Conservation (phyloP, 2,797 vertebrate species). For the Sebastes nivosus region DNA sequence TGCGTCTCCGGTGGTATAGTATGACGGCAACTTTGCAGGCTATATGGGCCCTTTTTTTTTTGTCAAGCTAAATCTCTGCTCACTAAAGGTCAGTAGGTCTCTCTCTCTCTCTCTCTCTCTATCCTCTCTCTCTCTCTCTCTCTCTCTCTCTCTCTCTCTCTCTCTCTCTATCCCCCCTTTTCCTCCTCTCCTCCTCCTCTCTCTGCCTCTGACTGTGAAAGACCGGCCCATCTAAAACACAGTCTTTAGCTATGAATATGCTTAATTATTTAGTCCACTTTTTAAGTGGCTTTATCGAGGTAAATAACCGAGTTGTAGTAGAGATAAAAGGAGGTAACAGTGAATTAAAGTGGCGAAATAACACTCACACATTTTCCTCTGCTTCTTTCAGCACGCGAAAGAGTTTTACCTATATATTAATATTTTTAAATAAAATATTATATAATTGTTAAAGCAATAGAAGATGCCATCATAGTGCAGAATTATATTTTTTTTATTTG, state of each 20-base stretch:
- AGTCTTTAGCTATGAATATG: slow-evolving; percentile 58
- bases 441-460: background rate
- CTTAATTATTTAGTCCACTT: slow-evolving; percentile 66
- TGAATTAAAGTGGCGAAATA: background rate
- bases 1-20: slow-evolving; percentile 69
- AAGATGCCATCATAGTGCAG: background rate
- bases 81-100: slow-evolving; percentile 81
- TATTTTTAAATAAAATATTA: background rate
- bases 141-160: background rate
- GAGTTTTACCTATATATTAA: background rate
- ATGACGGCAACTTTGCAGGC: slow-evolving; percentile 69
- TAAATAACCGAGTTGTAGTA: slow-evolving; percentile 22
- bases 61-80: slow-evolving; percentile 74
- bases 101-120: slow-evolving; percentile 49
- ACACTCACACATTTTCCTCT: background rate
- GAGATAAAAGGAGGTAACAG: slow-evolving; percentile 15
- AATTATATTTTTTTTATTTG: background rate
- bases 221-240: slow-evolving; percentile 55
- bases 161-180: slow-evolving; percentile 46
- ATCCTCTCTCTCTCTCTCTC: slow-evolving; percentile 62
- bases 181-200: slow-evolving; percentile 9
- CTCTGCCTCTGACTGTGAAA: slow-evolving; percentile 56
- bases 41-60: slow-evolving; percentile 58
- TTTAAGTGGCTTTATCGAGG: slow-evolving; percentile 43
- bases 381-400: background rate